phyloP scores from a whole-genome alignment of 2,888 invertebrate genomes.

The Phalera bucephala region DNA sequence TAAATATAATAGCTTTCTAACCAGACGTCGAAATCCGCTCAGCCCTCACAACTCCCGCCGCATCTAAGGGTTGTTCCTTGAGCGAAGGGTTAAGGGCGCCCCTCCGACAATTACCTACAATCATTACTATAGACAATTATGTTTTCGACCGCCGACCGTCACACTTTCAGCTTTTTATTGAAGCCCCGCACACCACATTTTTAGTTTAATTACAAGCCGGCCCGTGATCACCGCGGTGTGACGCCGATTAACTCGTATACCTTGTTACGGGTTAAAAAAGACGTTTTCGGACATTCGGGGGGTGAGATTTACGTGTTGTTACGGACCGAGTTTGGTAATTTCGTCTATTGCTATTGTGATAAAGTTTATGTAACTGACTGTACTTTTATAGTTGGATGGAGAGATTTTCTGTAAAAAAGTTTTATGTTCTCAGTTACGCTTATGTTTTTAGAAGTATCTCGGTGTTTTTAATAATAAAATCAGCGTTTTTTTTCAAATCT shows the following conservation, averaged over 20 bases:
- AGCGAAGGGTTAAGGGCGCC: slow-evolving; percentile 68
- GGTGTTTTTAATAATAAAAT: no score
- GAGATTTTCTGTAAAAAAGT: no score
- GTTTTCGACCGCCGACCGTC: slow-evolving; percentile 66
- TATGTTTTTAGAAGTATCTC: no score
- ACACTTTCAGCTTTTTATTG: slow-evolving; percentile 76
- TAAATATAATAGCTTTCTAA: no score
- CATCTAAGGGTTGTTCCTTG: slow-evolving; percentile 52
- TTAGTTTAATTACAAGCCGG: slow-evolving; percentile 73
- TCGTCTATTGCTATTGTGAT: no score
- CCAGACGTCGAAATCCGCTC: no score
- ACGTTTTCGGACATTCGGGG: slow-evolving; percentile 28
- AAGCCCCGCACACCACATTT: slow-evolving; percentile 62
- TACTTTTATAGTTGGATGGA: slow-evolving; percentile 2
- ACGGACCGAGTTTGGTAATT: neutral
- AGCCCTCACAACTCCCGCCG: slow-evolving; percentile 28
- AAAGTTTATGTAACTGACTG: slow-evolving; percentile 18
- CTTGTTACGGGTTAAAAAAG: slow-evolving; percentile 39
- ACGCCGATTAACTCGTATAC: slow-evolving; percentile 40
- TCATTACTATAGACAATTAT: slow-evolving; percentile 79
- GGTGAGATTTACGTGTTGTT: slow-evolving; percentile 36
- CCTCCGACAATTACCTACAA: slow-evolving; percentile 78
- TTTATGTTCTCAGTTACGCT: no score
- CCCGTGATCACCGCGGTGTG: slow-evolving; percentile 48
- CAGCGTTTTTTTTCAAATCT: no score